Base-by-base conservation (phyloP, 2,888 invertebrate genomes). In the Linnaemya vulpina region DNA sequence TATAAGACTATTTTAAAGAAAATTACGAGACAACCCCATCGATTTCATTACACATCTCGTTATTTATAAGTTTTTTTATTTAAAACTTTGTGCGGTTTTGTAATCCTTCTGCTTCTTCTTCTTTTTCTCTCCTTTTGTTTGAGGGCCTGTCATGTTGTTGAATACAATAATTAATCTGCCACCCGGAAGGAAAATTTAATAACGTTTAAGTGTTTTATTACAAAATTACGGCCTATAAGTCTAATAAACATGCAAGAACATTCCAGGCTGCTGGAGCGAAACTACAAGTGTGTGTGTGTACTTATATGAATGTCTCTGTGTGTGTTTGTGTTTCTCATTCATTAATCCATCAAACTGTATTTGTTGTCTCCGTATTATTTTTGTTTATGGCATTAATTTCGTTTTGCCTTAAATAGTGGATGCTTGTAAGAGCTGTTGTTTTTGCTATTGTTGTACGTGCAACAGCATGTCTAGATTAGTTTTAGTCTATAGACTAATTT, bases 261-360 rank as follows among this genome's bases (percentile, higher is more conserved):
- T 62, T 22, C 17, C 7, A 46, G 20, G 25, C 20, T 25, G 40
- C 11, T 40, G 22, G 13, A 60, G 25, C 58, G 17, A 25, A 73
- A 58, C n/a, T 30, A 30, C 13, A 22, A 11, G 13, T 63, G n/a
- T n/a, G n/a, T n/a, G n/a, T n/a, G n/a, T n/a, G n/a, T n/a, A n/a
- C n/a, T n/a, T n/a, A n/a, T n/a, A n/a, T n/a, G n/a, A n/a, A n/a
- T n/a, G n/a, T n/a, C n/a, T n/a, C n/a, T n/a, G n/a, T n/a, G n/a
- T n/a, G n/a, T n/a, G n/a, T n/a, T n/a, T n/a, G n/a, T 62, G 70
- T 43, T 70, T 58, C 2, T 43, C 30, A 67, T 30, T 13, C 67
- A 74, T 80, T 68, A 67, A 80, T 67, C 80, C 67, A 74, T 80
- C 80, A 80, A 67, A 46, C 38, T 65, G 30, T 65, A 46, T 63